Evolutionary conservation across 2,797 vertebrate species (phyloP).

Genomic region (Ctenopoma multispine): DNA sequence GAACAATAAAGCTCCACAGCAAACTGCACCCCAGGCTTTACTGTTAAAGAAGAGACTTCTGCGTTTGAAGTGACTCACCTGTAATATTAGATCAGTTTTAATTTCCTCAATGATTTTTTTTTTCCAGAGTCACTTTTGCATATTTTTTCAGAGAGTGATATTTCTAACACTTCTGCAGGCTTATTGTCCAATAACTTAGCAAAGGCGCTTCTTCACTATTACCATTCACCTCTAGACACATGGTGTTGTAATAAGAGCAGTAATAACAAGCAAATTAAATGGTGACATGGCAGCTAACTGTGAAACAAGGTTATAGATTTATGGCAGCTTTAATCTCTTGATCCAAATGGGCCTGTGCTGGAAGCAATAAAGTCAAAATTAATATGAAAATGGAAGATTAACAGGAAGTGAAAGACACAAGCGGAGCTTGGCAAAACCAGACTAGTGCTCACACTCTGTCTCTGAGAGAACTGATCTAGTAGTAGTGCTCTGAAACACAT

Average conservation of each 20-base stretch:
- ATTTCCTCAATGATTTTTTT: conserved; percentile 49
- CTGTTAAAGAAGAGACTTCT: conserved; percentile 53
- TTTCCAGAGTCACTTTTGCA: conserved; percentile 19
- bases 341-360: conserved; percentile 77
- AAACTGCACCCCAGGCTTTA: conserved; percentile 64
- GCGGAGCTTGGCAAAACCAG: conserved; percentile 16
- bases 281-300: conserved; percentile 59
- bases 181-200: conserved; percentile 60
- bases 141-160: conserved; percentile 49
- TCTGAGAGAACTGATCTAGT: conserved; percentile 49
- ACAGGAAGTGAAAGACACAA: conserved; percentile 46
- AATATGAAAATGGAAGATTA: conserved; percentile 77
- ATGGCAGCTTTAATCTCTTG: conserved; percentile 71
- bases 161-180: conserved; percentile 42
- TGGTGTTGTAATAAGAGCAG: conserved; percentile 69
- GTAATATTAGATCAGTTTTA: conserved; percentile 51
- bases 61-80: conserved; percentile 52
- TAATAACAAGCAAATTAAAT: conserved; percentile 80
- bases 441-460: conserved; percentile 37
- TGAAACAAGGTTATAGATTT: conserved; percentile 71
- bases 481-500: conserved; percentile 71
- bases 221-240: conserved; percentile 61
- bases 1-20: conserved; percentile 72
- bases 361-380: conserved; percentile 78
- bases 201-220: conserved; percentile 59